A percentile compares a stretch with the other conserved stretches of the same genome.
Conservation (phyloP, 2,888 invertebrate species). For the Helicoverpa assulta region DNA sequence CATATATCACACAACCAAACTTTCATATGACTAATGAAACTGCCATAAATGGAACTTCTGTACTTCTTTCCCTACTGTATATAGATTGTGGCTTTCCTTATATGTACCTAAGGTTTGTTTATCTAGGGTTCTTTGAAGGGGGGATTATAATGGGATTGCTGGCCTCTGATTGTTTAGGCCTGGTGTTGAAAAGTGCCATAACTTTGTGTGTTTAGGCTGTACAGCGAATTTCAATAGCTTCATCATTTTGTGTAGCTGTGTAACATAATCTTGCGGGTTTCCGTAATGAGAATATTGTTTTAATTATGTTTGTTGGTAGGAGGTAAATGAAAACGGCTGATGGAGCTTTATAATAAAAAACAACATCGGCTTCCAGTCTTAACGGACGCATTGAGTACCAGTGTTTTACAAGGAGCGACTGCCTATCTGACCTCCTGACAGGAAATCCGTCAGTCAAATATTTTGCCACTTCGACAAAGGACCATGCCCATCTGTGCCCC, state of each 20-base stretch:
- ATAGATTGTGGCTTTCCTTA: constrained; percentile 17
- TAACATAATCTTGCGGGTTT: neutral
- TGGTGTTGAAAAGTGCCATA: constrained; percentile 7
- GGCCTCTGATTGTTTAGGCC: constrained; percentile 49
- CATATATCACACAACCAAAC: too few relatives aligned
- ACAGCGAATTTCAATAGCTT: constrained; percentile 19
- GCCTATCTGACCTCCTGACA: too few relatives aligned
- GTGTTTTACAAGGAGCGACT: too few relatives aligned
- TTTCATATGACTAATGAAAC: too few relatives aligned
- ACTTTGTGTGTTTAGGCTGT: constrained; percentile 11
- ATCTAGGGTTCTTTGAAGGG: constrained; percentile 18
- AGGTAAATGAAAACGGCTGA: too few relatives aligned
- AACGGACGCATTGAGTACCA: too few relatives aligned
- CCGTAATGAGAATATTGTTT: neutral
- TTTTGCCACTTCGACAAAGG: too few relatives aligned
- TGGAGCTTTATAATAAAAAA: too few relatives aligned
- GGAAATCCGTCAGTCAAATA: too few relatives aligned
- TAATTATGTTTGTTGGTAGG: neutral
- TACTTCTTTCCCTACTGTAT: neutral
- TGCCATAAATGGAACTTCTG: constrained; percentile 9
- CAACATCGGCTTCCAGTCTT: too few relatives aligned
- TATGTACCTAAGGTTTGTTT: constrained; percentile 32
- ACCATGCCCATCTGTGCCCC: too few relatives aligned
- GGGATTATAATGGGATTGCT: constrained; percentile 46
- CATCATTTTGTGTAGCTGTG: neutral